Conservation (phyloP, 2,113 vertebrate genomes). For the Emydocephalus ijimae region DNA sequence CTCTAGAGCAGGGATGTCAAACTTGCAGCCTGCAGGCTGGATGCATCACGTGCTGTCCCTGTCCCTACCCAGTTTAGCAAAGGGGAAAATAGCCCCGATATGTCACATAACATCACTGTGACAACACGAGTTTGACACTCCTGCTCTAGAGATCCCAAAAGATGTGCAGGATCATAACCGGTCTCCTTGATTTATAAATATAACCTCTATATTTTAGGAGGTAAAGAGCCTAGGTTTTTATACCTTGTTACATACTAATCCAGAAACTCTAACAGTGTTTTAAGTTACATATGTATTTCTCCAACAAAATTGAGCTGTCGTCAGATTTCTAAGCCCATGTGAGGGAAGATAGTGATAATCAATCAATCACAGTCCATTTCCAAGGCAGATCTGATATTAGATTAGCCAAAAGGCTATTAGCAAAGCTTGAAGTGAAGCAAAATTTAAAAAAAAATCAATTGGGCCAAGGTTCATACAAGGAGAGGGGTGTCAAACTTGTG, state of each 20-base stretch:
- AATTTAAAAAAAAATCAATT: not conserved
- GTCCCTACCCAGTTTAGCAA: no score
- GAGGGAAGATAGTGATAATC: not conserved
- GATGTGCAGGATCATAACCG: not conserved
- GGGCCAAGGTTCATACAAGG: not conserved
- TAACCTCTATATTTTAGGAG: not conserved
- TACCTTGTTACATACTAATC: not conserved
- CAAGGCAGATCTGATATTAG: not conserved
- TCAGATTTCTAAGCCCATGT: not conserved
- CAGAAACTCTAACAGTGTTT: not conserved
- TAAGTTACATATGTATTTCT: not conserved
- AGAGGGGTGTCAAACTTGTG: no score
- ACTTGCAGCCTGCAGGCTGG: no score
- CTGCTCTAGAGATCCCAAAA: not conserved
- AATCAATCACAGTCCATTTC: not conserved
- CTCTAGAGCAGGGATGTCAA: not conserved
- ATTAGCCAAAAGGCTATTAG: not conserved
- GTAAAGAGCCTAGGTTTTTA: not conserved
- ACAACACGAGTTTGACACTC: no score
- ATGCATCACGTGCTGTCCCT: fast-evolving
- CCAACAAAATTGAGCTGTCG: not conserved
- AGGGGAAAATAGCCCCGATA: no score
- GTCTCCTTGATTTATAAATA: not conserved
- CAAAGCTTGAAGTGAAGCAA: not conserved
- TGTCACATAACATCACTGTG: no score